phyloP scores from a whole-genome alignment of 2,113 vertebrate genomes.

The Gavialis gangeticus region DNA sequence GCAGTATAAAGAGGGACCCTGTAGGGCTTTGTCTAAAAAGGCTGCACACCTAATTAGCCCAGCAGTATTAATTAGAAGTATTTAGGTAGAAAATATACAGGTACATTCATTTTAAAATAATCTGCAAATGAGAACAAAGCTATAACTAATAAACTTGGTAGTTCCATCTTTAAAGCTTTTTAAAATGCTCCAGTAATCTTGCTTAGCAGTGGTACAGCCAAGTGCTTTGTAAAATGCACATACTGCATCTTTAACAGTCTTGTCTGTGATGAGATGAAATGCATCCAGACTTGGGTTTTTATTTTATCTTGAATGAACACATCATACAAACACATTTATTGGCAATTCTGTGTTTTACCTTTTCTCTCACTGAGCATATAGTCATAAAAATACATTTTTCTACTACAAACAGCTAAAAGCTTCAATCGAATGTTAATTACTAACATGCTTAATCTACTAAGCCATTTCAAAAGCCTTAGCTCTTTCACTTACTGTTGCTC shows the following conservation, averaged over 20 bases:
- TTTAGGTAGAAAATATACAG: not conserved
- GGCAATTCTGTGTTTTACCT: conserved; percentile 37
- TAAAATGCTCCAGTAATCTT: not conserved
- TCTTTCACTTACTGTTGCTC: conserved; percentile 90
- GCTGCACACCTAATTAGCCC: conserved; percentile 41
- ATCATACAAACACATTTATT: conserved; percentile 41
- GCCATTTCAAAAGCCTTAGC: conserved; percentile 65
- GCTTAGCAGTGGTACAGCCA: not conserved
- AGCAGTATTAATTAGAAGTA: conserved; percentile 18
- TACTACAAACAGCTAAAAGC: conserved; percentile 30
- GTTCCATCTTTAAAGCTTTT: not conserved
- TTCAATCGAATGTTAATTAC: conserved; percentile 56
- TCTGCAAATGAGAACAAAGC: conserved; percentile 17
- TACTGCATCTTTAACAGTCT: conserved; percentile 55
- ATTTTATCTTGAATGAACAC: not conserved
- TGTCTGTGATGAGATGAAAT: conserved; percentile 32
- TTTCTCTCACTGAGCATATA: conserved; percentile 11
- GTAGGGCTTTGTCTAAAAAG: conserved; percentile 39
- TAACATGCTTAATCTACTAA: conserved; percentile 50
- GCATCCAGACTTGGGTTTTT: not conserved
- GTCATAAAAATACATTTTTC: conserved; percentile 50
- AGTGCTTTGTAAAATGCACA: conserved; percentile 6
- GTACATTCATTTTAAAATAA: conserved; percentile 4
- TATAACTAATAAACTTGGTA: not conserved
- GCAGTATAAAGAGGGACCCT: not conserved